A percentile compares a stretch with the other conserved stretches of the same genome.
Evolutionary conservation across 2,888 invertebrate species (phyloP).

Genomic region (Leucozona laternaria): DNA sequence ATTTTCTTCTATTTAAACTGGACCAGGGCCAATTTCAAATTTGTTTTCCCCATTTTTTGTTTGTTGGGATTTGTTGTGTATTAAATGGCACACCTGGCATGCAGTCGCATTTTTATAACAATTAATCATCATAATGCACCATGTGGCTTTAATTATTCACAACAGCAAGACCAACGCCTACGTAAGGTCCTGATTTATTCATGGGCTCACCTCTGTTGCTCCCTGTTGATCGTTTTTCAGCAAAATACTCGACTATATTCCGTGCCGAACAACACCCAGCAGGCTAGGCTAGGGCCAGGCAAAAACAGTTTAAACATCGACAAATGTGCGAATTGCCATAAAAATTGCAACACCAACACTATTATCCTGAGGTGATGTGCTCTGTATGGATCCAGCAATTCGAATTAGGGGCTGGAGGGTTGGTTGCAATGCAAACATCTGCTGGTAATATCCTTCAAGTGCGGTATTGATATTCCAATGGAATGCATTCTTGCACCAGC

Average conservation of each 20-base stretch:
- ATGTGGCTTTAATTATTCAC: conserved; percentile 72
- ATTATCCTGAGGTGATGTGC: conserved; percentile 45
- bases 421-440: conserved; percentile 67
- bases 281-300: conserved; percentile 8
- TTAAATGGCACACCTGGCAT: conserved; percentile 49
- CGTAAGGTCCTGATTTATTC: conserved; percentile 68
- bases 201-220: conserved; percentile 59
- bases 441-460: conserved; percentile 70
- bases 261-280: neutral
- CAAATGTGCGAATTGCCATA: conserved; percentile 73
- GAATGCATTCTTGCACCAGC: conserved; percentile 31
- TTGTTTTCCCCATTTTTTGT: neutral
- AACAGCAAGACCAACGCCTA: conserved; percentile 62
- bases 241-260: neutral
- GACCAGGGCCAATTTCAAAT: conserved; percentile 24
- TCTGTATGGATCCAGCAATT: conserved; percentile 19
- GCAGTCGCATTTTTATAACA: conserved; percentile 60
- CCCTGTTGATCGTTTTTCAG: conserved; percentile 65
- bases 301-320: conserved; percentile 67
- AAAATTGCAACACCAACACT: conserved; percentile 74
- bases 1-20: conserved; percentile 1
- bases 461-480: conserved; percentile 40
- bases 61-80: neutral
- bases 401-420: neutral
- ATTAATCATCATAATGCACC: conserved; percentile 74